Conservation (phyloP, 2,888 invertebrate species). For the Tridacna gigas region DNA sequence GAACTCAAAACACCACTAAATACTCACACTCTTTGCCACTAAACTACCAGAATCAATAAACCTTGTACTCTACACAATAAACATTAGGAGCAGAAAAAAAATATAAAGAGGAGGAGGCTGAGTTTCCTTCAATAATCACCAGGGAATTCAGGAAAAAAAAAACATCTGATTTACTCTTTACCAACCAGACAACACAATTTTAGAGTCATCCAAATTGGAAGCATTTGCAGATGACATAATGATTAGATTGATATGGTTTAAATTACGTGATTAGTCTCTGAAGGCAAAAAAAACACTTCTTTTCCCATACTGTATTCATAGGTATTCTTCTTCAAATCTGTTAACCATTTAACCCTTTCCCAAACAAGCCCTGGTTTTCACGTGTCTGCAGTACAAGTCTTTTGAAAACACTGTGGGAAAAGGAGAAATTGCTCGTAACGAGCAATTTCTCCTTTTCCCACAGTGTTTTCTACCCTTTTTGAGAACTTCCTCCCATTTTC, state of each 20-base stretch:
- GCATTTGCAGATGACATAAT: too few species aligned
- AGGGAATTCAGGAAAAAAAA: background rate
- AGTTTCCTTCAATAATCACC: conserved; percentile 7
- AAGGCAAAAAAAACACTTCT: too few species aligned
- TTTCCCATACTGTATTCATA: too few species aligned
- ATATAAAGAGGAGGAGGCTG: conserved; percentile 11
- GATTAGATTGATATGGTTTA: too few species aligned
- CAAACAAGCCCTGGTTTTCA: background rate
- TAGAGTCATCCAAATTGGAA: too few species aligned
- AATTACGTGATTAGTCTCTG: too few species aligned
- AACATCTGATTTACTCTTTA: background rate
- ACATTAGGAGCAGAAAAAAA: conserved; percentile 19
- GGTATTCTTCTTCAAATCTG: too few species aligned
- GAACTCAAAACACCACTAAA: conserved; percentile 19
- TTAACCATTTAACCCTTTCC: background rate
- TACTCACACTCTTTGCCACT: conserved; percentile 1
- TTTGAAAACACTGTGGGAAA: background rate
- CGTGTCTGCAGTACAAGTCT: background rate
- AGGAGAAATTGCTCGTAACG: background rate
- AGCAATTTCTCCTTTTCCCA: background rate
- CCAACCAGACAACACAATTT: background rate
- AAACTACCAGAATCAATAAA: conserved; percentile 23
- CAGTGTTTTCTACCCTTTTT: too few species aligned
- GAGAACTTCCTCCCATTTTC: too few species aligned
- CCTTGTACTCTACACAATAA: conserved; percentile 10